Evolutionary conservation across 2,113 vertebrate species (phyloP), one percentile per base, ranked within the genome.

Genomic region (Lanius ludovicianus): DNA sequence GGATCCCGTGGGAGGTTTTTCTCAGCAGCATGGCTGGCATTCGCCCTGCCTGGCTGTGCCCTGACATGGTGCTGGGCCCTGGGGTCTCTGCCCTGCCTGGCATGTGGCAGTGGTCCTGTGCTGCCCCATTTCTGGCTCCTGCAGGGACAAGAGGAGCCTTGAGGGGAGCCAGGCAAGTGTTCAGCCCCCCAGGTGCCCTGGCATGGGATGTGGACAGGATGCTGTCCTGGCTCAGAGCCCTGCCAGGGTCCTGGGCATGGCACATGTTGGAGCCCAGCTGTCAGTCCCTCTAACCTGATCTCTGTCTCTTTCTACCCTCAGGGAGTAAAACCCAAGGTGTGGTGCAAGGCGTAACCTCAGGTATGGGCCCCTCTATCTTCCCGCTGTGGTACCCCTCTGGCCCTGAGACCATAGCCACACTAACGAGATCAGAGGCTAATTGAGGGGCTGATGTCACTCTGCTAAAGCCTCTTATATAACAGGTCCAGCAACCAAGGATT

Each of bases 241-340:
- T 62, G 39, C 65, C 12, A 9, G 59, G 30, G 39, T 88, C 33
- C 24, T 0, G 2, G 49, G 31, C 24, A 52, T 0, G 1, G 63
- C 18, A 8, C 3, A 0, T 37, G 68, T 69, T 37, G 8, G n/a
- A 73, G 10, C 42, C 16, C 0, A 1, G n/a, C n/a, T 3, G 2
- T 24, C 2, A 0, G 20, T 35, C 25, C 16, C 57, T 91, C 87
- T 96, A 90, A 95, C 64, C 37, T 1, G 1, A 4, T 77, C 42
- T 97, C 68, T 78, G n/a, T 93, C 59, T 96, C 84, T 94, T 95
- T 93, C 87, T 97, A 13, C 81, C 95, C 87, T 19, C 96, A 99
- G 99, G 99, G 97, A 99, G 79, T 98, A 99, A 99, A 98, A 99
- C 99, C 96, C 98, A 99, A 89, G 98, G 98, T 4, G 98, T 98